Percentiles rank a stretch among this genome's conserved stretches.
phyloP scores from a whole-genome alignment of 1,140 invertebrate species.

The roundworm (Caenorhabditis elegans) region WBcel235 BX284605.5:20884001-20884500 shows the following conservation, averaged over 20 bases:
- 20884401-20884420: background rate
- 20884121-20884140: too few relatives aligned
- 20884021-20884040: too few relatives aligned
- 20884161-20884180: too few relatives aligned
- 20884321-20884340: conserved; percentile 36
- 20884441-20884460: background rate
- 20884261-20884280: conserved; percentile 29
- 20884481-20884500: conserved; percentile 14
- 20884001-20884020: too few relatives aligned
- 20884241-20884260: conserved; percentile 31
- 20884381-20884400: conserved; percentile 62
- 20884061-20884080: too few relatives aligned
- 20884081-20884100: too few relatives aligned
- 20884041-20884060: too few relatives aligned
- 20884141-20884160: too few relatives aligned
- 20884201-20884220: too few relatives aligned
- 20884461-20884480: background rate
- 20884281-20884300: conserved; percentile 41
- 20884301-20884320: conserved; percentile 7
- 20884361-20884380: conserved; percentile 63
- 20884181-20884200: too few relatives aligned
- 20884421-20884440: background rate
- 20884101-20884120: too few relatives aligned
- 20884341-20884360: conserved; percentile 48
- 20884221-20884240: too few relatives aligned